Evolutionary conservation across 1,140 invertebrate genomes (phyloP), one percentile per base, ranked within the genome.

Genomic region (Mamestra configurata): DNA sequence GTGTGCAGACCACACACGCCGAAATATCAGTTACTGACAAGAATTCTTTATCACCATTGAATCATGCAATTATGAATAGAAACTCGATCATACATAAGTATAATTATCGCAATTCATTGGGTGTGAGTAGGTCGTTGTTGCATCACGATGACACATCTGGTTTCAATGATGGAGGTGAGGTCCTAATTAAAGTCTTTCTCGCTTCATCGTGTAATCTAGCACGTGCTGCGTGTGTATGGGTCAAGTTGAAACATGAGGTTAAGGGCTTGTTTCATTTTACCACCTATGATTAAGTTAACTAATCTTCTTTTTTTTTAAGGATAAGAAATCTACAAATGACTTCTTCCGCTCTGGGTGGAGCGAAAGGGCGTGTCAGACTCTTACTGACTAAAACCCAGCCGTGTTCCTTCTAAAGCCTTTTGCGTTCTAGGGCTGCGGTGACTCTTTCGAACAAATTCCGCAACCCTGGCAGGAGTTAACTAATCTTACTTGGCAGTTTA

Each of bases 81-180:
- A 20, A n/a, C n/a, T 53, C 5, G 49, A 18, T 20, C 18, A 20
- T 53, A 7, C 13, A n/a, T 51, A 15, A n/a, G 13, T 18, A 51
- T 8, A n/a, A n/a, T 1, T 24, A 22, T 55, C 3, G 3, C 20
- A 8, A 24, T 22, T 11, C 8, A 3, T 1, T 24, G 8, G 8
- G 20, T 8, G 13, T 53, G 11, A 59, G 24, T 59, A 31, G 24
- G 55, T 59, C 1, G 6, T 5, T 4, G 27, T 59, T 59, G 55
- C 55, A 59, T 59, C 55, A 59, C 20, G 11, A 31, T 59, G 55
- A 59, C 55, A 15, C 24, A 59, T 59, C 24, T 5, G 4, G 31
- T 11, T 10, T 27, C 27, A 27, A 59, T 59, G 55, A 59, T 24
- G 55, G 10, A 27, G 53, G 8, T 57, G 53, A 57, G 24, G 53